A percentile compares a stretch with the other conserved stretches of the same genome.
Evolutionary conservation across 1,140 invertebrate genomes (phyloP).

Genomic region (Microvelia longipes): DNA sequence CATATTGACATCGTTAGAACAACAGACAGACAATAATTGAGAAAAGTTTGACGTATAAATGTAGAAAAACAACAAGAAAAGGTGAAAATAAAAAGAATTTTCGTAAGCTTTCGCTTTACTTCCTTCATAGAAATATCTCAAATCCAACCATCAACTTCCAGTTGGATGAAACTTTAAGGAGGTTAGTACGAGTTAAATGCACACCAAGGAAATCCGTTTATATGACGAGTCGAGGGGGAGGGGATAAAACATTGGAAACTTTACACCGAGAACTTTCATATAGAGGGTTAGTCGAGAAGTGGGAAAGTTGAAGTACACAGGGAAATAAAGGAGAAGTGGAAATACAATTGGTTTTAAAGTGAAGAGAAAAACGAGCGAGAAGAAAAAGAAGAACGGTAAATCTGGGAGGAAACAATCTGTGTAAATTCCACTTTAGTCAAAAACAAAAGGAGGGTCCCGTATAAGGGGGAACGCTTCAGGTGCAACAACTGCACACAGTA

Average conservation of each 20-base stretch:
- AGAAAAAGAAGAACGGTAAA: neutral
- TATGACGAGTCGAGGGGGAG: neutral
- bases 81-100: too few relatives aligned
- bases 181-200: neutral
- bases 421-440: neutral
- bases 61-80: too few relatives aligned
- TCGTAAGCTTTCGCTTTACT: neutral
- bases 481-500: neutral
- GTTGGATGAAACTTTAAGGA: neutral
- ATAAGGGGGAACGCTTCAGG: neutral
- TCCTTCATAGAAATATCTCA: neutral
- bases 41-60: too few relatives aligned
- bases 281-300: neutral
- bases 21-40: too few relatives aligned
- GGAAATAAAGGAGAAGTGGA: too few relatives aligned
- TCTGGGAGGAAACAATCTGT: neutral
- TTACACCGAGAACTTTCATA: neutral
- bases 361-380: neutral
- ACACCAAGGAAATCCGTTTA: neutral
- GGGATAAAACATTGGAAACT: neutral
- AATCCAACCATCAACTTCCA: neutral
- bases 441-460: neutral
- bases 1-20: too few relatives aligned
- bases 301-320: neutral
- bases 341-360: neutral